phyloP scores from a whole-genome alignment of 2,797 vertebrate genomes.

The Nannoperca obscura region DNA sequence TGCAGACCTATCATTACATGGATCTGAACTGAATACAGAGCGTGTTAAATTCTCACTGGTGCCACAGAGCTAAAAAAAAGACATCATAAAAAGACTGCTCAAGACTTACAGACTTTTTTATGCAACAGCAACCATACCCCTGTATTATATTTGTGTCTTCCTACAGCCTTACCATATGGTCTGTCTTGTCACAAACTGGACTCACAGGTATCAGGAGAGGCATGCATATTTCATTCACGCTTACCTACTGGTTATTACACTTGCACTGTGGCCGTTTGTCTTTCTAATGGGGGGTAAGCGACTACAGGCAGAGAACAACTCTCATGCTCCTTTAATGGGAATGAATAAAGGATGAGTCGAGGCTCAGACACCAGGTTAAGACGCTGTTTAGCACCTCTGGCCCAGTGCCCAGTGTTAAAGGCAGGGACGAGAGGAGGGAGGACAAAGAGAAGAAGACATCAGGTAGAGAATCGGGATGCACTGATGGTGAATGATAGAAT shows the following conservation, averaged over 20 bases:
- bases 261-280: conserved; percentile 66
- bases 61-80: neutral
- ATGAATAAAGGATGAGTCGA: conserved; percentile 79
- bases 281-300: conserved; percentile 69
- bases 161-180: conserved; percentile 1
- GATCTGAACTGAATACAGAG: conserved; percentile 17
- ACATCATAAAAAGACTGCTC: neutral
- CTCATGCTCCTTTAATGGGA: conserved; percentile 78
- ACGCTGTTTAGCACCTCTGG: conserved; percentile 74
- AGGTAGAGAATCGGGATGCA: conserved; percentile 24
- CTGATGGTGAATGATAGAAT: neutral
- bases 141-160: neutral
- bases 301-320: conserved; percentile 65
- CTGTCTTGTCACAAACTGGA: conserved; percentile 46
- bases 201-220: conserved; percentile 35
- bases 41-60: neutral
- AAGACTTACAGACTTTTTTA: neutral
- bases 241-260: conserved; percentile 57
- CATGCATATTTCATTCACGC: conserved; percentile 68
- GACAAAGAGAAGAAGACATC: conserved; percentile 36
- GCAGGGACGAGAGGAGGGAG: conserved; percentile 20
- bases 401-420: conserved; percentile 50
- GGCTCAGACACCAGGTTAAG: conserved; percentile 77
- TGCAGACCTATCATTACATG: neutral
- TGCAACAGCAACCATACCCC: neutral